These are phyloP conservation scores for Sisor rabdophorus DNA, from an alignment of 2,113 vertebrate genomes.

Conservation along the genomic window DNA sequence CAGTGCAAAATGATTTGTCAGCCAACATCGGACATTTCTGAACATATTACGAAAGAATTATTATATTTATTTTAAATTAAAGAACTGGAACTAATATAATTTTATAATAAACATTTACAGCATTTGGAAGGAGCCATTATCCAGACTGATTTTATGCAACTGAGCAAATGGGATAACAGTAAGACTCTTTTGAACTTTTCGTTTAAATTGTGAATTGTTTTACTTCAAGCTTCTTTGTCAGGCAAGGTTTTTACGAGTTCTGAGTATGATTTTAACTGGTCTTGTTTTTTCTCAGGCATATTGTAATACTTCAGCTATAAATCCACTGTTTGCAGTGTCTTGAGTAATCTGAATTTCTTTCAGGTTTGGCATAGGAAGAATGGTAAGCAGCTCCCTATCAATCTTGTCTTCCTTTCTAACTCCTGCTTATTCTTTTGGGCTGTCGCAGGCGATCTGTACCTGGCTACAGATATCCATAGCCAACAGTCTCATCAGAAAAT, in stretches of 20 bases:
- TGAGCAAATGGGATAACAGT: too few relatives aligned
- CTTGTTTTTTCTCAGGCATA: not conserved
- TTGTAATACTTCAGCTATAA: not conserved
- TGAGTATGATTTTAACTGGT: slow-evolving; percentile 57
- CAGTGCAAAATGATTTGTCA: too few relatives aligned
- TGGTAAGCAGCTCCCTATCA: slow-evolving; percentile 12
- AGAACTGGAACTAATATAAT: too few relatives aligned
- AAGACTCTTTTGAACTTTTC: too few relatives aligned
- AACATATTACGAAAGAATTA: too few relatives aligned
- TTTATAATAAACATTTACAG: too few relatives aligned
- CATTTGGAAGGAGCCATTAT: too few relatives aligned
- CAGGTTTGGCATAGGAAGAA: not conserved
- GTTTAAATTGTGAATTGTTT: too few relatives aligned
- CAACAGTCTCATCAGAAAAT: slow-evolving; percentile 55
- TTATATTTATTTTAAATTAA: too few relatives aligned
- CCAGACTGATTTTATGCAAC: too few relatives aligned
- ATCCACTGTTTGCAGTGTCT: not conserved
- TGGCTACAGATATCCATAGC: slow-evolving; percentile 38
- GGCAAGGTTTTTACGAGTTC: slow-evolving; percentile 50
- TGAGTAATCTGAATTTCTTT: slow-evolving; percentile 1
- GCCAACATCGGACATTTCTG: too few relatives aligned
- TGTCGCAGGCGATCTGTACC: slow-evolving; percentile 32
- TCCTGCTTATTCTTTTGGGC: not conserved
- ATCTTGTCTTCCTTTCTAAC: slow-evolving; percentile 16
- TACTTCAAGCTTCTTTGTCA: slow-evolving; percentile 8